Evolutionary conservation across 2,888 invertebrate genomes (phyloP).

Genomic region (Drosophila paucipuncta): DNA sequence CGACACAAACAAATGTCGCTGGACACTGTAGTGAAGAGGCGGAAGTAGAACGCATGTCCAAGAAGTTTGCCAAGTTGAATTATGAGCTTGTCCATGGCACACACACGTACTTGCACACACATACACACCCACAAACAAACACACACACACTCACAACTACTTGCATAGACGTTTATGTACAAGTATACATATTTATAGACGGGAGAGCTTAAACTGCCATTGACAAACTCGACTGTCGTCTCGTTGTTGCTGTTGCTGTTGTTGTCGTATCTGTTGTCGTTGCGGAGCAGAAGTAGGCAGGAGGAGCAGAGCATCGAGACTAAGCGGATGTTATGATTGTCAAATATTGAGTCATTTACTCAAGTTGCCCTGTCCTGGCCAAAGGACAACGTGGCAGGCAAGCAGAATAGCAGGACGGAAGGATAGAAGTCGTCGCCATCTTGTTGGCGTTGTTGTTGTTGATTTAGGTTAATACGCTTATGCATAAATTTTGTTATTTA

Average conservation of each 20-base stretch:
- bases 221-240: slow-evolving; percentile 57
- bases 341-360: slow-evolving; percentile 78
- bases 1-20: slow-evolving; percentile 55
- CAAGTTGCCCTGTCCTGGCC: slow-evolving; percentile 53
- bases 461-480: slow-evolving; percentile 76
- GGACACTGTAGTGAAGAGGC: slow-evolving; percentile 10
- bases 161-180: slow-evolving; percentile 4
- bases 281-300: slow-evolving; percentile 14
- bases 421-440: slow-evolving; percentile 15
- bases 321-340: slow-evolving; percentile 74
- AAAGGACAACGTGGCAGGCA: slow-evolving; percentile 46
- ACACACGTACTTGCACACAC: slow-evolving; percentile 15
- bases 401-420: not conserved
- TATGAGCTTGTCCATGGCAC: slow-evolving; percentile 61
- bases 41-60: slow-evolving; percentile 37
- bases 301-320: slow-evolving; percentile 18
- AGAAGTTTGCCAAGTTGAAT: slow-evolving; percentile 59
- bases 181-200: slow-evolving; percentile 42
- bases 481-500: slow-evolving; percentile 77
- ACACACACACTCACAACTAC: not conserved
- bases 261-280: slow-evolving; percentile 32
- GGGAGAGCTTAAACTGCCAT: slow-evolving; percentile 63
- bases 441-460: slow-evolving; percentile 50
- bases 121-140: slow-evolving; percentile 1
- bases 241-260: slow-evolving; percentile 9